Percentiles rank a stretch among this genome's conserved stretches.
phyloP scores from a whole-genome alignment of 2,888 invertebrate genomes.

The Charanyca ferruginea region DNA sequence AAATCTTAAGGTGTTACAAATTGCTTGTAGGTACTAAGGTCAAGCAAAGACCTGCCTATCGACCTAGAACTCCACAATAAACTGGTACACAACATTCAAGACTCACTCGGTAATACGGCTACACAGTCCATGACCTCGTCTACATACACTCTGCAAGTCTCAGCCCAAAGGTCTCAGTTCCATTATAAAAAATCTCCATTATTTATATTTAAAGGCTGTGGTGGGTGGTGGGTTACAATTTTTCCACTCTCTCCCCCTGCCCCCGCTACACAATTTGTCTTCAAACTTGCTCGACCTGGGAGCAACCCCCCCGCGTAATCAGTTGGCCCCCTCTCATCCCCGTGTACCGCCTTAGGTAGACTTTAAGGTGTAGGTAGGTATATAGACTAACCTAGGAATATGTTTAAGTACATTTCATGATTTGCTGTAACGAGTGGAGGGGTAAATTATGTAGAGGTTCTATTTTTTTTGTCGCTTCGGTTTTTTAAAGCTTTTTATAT shows the following conservation, averaged over 20 bases:
- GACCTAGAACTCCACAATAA: neutral
- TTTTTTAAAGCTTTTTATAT: too few relatives aligned
- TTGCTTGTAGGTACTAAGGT: too few relatives aligned
- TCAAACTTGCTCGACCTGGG: slow-evolving; percentile 83
- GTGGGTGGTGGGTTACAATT: slow-evolving; percentile 81
- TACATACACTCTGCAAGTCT: slow-evolving; percentile 13
- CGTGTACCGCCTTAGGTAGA: slow-evolving; percentile 83
- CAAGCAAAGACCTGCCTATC: neutral
- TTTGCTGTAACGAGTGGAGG: slow-evolving; percentile 2
- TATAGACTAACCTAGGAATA: slow-evolving; percentile 45
- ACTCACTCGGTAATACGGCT: neutral
- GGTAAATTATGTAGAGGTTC: neutral
- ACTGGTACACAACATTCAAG: neutral
- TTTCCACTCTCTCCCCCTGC: slow-evolving; percentile 67
- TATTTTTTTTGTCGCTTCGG: neutral
- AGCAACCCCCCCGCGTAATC: slow-evolving; percentile 71
- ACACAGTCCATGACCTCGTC: slow-evolving; percentile 10
- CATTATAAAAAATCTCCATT: slow-evolving; percentile 69
- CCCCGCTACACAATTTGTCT: slow-evolving; percentile 81
- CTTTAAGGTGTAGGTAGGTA: slow-evolving; percentile 60
- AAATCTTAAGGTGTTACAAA: too few relatives aligned
- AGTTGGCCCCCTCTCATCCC: slow-evolving; percentile 63
- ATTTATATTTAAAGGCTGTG: slow-evolving; percentile 78
- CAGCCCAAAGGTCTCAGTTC: slow-evolving; percentile 51
- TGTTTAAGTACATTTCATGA: slow-evolving; percentile 27